Evolutionary conservation across 1,140 invertebrate genomes (phyloP).

Genomic region (Megathymus violae): DNA sequence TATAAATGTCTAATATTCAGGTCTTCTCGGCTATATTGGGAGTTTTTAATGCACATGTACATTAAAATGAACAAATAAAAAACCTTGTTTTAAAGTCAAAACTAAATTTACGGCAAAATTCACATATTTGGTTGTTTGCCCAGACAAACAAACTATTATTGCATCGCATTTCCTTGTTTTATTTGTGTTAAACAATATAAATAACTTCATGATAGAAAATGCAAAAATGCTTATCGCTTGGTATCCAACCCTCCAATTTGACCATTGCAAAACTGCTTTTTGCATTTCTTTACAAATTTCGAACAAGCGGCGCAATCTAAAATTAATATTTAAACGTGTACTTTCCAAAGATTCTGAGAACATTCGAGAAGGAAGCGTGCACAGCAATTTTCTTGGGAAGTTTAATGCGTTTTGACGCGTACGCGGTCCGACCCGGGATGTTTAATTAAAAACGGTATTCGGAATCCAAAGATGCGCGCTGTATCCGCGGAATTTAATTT

Average conservation of each 20-base stretch:
- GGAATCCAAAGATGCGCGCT: constrained; percentile 24
- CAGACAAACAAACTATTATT: too few relatives aligned
- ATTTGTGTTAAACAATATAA: too few relatives aligned
- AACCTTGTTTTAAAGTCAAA: too few relatives aligned
- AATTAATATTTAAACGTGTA: constrained; percentile 13
- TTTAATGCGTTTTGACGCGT: constrained; percentile 29
- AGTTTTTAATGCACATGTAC: too few relatives aligned
- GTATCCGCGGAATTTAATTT: constrained; percentile 34
- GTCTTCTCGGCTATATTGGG: too few relatives aligned
- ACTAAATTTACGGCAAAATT: too few relatives aligned
- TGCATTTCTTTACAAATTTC: background rate
- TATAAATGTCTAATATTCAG: too few relatives aligned
- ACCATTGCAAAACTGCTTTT: background rate
- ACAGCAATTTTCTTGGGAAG: constrained; percentile 25
- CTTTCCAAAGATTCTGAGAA: constrained; percentile 14
- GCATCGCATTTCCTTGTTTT: too few relatives aligned
- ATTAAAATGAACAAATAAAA: too few relatives aligned
- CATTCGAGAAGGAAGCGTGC: constrained; percentile 14
- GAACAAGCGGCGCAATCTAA: constrained; percentile 3
- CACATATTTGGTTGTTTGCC: too few relatives aligned
- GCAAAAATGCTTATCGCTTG: too few relatives aligned
- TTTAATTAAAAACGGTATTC: constrained; percentile 39
- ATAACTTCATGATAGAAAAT: background rate
- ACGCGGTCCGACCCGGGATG: constrained; percentile 11
- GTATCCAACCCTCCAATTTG: background rate